Conservation (phyloP, 2,888 invertebrate genomes). For the Thyatira batis region DNA sequence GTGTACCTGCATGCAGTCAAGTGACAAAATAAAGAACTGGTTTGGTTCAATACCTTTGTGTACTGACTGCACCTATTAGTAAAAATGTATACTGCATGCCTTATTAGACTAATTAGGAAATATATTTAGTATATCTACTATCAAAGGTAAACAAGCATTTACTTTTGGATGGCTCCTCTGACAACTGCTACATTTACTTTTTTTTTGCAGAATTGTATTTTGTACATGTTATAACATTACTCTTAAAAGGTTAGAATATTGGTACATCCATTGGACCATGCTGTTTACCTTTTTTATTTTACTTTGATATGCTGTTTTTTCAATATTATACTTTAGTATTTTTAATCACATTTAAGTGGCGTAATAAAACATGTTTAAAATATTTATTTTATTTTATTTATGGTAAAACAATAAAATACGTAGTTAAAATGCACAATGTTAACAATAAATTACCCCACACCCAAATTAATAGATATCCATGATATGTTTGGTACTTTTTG, state of each 20-base stretch:
- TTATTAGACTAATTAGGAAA: conserved; percentile 42
- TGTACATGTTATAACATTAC: too few species aligned
- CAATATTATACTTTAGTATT: neutral
- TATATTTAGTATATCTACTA: conserved; percentile 14
- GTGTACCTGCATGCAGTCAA: neutral
- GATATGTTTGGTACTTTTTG: neutral
- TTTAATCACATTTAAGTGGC: neutral
- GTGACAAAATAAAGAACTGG: conserved; percentile 3
- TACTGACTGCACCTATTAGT: neutral
- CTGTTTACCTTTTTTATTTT: neutral
- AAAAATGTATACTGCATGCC: conserved; percentile 14
- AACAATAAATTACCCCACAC: neutral
- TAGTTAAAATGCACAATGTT: neutral
- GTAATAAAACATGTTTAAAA: neutral
- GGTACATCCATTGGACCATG: too few species aligned
- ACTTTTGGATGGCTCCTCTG: too few species aligned
- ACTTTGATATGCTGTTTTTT: neutral
- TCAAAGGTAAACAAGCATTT: neutral
- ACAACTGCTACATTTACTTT: too few species aligned
- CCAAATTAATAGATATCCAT: neutral
- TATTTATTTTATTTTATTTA: neutral
- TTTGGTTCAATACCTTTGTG: conserved; percentile 6
- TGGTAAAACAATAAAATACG: neutral
- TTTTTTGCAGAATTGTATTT: neutral
- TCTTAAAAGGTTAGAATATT: too few species aligned